Percentiles rank a stretch among this genome's conserved stretches.
Conservation (phyloP, 2,888 invertebrate species). For the Cordilura impudica region DNA sequence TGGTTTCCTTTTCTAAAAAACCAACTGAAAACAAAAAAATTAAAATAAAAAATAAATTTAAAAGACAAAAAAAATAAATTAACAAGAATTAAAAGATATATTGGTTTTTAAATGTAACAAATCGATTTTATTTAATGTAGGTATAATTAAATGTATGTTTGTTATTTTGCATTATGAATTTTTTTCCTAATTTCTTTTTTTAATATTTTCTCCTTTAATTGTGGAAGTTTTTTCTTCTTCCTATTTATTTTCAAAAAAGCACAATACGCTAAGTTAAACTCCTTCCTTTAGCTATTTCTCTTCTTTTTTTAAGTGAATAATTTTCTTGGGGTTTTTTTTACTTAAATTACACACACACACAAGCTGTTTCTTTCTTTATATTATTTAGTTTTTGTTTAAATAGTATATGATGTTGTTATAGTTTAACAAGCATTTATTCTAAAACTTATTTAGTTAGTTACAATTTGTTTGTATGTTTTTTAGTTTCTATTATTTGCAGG, state of each 20-base stretch:
- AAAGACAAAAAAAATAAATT: not conserved
- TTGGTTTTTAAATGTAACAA: not conserved
- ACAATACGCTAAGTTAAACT: not conserved
- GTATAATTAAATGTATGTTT: not conserved
- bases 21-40: not conserved
- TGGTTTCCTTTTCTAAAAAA: not conserved
- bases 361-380: conserved; percentile 33
- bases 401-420: conserved; percentile 15
- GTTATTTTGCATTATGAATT: not conserved
- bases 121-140: not conserved
- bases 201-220: not conserved
- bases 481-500: not conserved
- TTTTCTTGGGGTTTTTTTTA: conserved; percentile 4
- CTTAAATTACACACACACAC: conserved; percentile 43
- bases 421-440: conserved; percentile 26
- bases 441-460: conserved; percentile 39
- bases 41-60: not conserved
- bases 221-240: not conserved
- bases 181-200: not conserved
- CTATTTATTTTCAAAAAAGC: not conserved
- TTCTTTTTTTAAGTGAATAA: conserved; percentile 9
- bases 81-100: not conserved
- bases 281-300: not conserved
- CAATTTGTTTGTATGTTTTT: conserved; percentile 33
- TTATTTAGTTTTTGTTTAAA: conserved; percentile 16